Percentiles rank a stretch among this genome's conserved stretches.
Conservation (phyloP, 2,113 vertebrate species). For the Brachyhypopomus gauderio region DNA sequence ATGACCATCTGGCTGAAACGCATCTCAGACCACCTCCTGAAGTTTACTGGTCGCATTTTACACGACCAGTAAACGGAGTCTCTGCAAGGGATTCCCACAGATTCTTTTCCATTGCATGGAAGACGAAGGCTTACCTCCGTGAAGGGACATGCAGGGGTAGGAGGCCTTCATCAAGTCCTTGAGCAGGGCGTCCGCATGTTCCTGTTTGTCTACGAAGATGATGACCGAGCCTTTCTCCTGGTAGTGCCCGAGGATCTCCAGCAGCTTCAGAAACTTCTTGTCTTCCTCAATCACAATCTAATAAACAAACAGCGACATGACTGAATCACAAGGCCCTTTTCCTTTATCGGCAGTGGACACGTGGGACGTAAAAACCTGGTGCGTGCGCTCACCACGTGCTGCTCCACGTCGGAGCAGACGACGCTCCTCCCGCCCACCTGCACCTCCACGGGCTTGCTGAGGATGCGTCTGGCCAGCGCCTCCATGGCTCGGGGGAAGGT, state of each 20-base stretch:
- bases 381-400: constrained; percentile 84
- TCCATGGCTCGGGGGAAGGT: constrained; percentile 99
- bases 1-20: too few species aligned
- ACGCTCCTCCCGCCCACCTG: constrained; percentile 96
- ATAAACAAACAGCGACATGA: not conserved
- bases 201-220: constrained; percentile 98
- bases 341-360: too few species aligned
- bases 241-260: constrained; percentile 95
- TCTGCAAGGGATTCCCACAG: too few species aligned
- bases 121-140: constrained; percentile 82
- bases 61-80: too few species aligned
- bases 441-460: constrained; percentile 93
- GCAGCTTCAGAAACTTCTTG: constrained; percentile 94
- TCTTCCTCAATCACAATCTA: constrained; percentile 98
- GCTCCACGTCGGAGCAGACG: constrained; percentile 96
- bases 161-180: constrained; percentile 99
- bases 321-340: too few species aligned
- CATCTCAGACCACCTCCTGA: too few species aligned
- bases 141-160: constrained; percentile 97
- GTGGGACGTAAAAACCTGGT: too few species aligned
- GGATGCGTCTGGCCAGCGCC: constrained; percentile 91
- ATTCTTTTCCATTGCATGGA: too few species aligned
- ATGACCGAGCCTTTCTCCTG: constrained; percentile 97
- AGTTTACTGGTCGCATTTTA: not conserved
- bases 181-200: constrained; percentile 90